Base-by-base conservation (phyloP, 2,797 vertebrate species). In the Rhinoraja longicauda region DNA sequence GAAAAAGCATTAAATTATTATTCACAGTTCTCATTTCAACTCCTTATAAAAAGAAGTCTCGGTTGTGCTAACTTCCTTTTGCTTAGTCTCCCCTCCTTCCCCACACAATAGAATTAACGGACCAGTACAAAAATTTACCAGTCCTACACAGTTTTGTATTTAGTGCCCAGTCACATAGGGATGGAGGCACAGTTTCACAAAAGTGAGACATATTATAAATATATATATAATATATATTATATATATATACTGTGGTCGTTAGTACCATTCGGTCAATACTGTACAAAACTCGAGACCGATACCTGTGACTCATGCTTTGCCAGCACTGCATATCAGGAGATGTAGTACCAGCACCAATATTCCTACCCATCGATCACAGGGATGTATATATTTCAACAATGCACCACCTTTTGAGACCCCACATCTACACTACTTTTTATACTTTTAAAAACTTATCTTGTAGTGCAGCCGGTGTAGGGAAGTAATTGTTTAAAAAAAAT, bases 21-120 rank as follows among this genome's bases (percentile, higher is more conserved):
- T 92, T 92, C 90, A 92, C 90, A 92, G 90, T 92, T 92, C 90
- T 92, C 90, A 75, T 92, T 92, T 92, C 24, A 75, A 91, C 90
- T 91, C 90, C 70, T 75, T 45, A 29, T 75, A 92, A 92, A 92
- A 92, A 92, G 72, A 92, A 92, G 90, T 75, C 13, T 92, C 57
- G 62, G 82, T 88, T 88, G 84, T 88, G 84, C 84, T 88, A 88
- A 92, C 90, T 92, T 75, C 70, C 45, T 92, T 92, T 45, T 75
- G 45, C 24, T 90, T 45, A 9, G 45, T 75, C 26, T 36, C 67
- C 36, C 67, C 32, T 45, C 64, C 90, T 70, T 92, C 67, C 67
- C 72, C 70, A 92, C 70, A 92, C 36, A 92, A 70, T 73, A 91
- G 90, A 92, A 75, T 75, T 92, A 92, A 92, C 45, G 39, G 90